phyloP scores from a whole-genome alignment of 1,140 invertebrate genomes.

The Gyrodactylus salaris region DNA sequence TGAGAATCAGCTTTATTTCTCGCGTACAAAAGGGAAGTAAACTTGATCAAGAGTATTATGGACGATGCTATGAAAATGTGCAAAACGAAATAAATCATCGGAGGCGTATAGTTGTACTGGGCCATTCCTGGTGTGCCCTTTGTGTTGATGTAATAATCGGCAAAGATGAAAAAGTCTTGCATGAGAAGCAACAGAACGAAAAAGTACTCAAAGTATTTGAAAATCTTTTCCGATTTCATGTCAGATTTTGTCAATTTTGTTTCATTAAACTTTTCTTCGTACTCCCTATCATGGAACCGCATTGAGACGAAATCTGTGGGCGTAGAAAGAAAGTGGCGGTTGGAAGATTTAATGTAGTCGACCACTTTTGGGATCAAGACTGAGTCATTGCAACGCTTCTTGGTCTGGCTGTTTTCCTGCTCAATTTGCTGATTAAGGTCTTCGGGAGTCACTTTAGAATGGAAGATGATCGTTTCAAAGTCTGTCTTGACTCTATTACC shows the following conservation, averaged over 20 bases:
- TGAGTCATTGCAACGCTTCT: too few species aligned
- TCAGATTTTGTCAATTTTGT: too few species aligned
- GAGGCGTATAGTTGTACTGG: too few species aligned
- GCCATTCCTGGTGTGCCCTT: too few species aligned
- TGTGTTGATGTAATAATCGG: not conserved
- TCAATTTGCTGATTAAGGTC: not conserved
- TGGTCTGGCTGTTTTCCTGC: too few species aligned
- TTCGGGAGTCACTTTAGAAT: not conserved
- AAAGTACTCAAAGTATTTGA: too few species aligned
- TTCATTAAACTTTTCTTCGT: not conserved
- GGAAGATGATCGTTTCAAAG: not conserved
- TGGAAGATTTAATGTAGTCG: not conserved
- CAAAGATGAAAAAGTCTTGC: not conserved
- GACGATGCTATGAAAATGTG: too few species aligned
- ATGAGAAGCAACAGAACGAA: not conserved
- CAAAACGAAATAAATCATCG: too few species aligned
- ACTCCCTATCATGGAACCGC: not conserved
- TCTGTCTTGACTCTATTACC: not conserved
- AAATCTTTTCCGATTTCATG: too few species aligned
- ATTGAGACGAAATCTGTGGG: not conserved
- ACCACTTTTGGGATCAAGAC: not conserved
- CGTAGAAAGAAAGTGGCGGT: not conserved
- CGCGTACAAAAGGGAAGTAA: too few species aligned
- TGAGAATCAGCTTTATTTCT: too few species aligned
- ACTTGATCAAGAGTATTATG: too few species aligned